Evolutionary conservation across 2,888 invertebrate species (phyloP).

Genomic region (Orchesella flavescens): DNA sequence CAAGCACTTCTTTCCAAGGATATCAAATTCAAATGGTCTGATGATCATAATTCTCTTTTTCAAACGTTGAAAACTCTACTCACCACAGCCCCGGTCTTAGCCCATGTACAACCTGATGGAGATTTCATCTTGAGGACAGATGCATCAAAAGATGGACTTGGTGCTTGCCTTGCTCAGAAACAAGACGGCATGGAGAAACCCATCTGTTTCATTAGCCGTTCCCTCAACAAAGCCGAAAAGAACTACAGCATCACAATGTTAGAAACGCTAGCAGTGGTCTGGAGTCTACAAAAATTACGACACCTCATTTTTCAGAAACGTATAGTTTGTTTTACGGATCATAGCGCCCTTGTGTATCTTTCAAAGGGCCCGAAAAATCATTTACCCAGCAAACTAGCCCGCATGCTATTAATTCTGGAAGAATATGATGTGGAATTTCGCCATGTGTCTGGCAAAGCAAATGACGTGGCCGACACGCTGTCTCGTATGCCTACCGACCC

Average conservation of each 20-base stretch:
- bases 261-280: background rate
- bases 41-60: background rate
- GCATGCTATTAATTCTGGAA: background rate
- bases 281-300: background rate
- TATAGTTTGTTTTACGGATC: background rate
- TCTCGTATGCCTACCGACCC: background rate
- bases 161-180: background rate
- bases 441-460: background rate
- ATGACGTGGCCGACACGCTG: constrained; percentile 14
- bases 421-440: background rate
- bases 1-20: background rate
- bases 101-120: background rate
- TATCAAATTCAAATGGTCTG: background rate
- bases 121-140: background rate
- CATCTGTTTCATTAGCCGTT: background rate
- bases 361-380: background rate
- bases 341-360: background rate
- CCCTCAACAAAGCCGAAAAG: background rate
- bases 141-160: background rate
- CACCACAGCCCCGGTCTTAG: background rate
- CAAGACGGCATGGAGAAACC: background rate
- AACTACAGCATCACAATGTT: background rate
- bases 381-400: background rate
- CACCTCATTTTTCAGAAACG: background rate
- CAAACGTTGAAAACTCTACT: background rate